Conservation (phyloP, 2,113 vertebrate genomes). For the Eleginops maclovinus region DNA sequence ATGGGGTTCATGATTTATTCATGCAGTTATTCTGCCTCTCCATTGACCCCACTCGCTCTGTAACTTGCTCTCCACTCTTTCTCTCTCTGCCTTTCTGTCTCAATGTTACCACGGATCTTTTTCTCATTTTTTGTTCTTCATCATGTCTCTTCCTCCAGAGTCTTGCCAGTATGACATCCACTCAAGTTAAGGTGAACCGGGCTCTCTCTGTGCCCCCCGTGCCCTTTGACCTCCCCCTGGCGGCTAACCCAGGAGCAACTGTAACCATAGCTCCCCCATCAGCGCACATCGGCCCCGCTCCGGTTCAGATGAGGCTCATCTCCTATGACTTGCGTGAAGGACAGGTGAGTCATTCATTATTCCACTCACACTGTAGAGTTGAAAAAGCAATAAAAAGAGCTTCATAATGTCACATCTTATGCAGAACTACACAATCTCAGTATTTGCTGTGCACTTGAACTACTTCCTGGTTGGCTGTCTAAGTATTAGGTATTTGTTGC, state of each 20-base stretch:
- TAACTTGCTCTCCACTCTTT: slow-evolving; percentile 41
- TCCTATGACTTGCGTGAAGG: slow-evolving; percentile 91
- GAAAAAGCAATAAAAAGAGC: slow-evolving; percentile 15
- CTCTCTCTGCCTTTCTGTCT: not conserved
- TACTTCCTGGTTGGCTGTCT: not conserved
- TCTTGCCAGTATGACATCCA: slow-evolving; percentile 89
- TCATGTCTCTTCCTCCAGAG: slow-evolving; percentile 78
- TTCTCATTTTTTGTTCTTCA: not conserved
- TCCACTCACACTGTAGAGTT: slow-evolving; percentile 19
- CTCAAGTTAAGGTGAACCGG: slow-evolving; percentile 89
- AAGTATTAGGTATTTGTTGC: slow-evolving; percentile 12
- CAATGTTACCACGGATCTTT: not conserved
- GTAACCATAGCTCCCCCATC: slow-evolving; percentile 87
- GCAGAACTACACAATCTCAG: not conserved
- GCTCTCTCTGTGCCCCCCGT: slow-evolving; percentile 86
- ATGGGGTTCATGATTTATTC: slow-evolving; percentile 67
- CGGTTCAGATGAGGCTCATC: slow-evolving; percentile 90
- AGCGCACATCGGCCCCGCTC: slow-evolving; percentile 86
- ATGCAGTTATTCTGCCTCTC: slow-evolving; percentile 55
- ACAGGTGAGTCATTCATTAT: slow-evolving; percentile 84
- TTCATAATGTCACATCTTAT: not conserved
- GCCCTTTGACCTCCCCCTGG: slow-evolving; percentile 88
- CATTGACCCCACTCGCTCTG: slow-evolving; percentile 43
- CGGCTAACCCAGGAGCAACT: slow-evolving; percentile 78
- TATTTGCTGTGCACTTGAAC: not conserved